Evolutionary conservation across 1,140 invertebrate species (phyloP).

Genomic region (Eulimnadia texana): DNA sequence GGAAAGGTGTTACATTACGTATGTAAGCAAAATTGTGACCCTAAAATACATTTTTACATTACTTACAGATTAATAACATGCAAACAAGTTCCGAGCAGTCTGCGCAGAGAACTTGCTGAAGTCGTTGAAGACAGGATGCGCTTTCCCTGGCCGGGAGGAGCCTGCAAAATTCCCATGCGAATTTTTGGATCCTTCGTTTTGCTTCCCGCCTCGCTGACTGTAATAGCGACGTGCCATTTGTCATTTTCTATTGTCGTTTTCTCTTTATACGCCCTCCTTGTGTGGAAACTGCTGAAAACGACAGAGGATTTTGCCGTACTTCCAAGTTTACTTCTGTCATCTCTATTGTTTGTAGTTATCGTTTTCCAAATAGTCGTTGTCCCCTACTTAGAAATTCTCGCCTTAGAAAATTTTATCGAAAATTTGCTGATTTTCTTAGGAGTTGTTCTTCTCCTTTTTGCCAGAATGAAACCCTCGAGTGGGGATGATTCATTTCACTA

Average conservation of each 20-base stretch:
- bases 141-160: conserved; percentile 2
- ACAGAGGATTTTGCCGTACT: not conserved
- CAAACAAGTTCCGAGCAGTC: not conserved
- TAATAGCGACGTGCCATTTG: not conserved
- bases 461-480: not conserved
- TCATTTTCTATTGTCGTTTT: not conserved
- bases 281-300: not conserved
- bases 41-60: not conserved
- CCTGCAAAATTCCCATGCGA: not conserved
- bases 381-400: conserved; percentile 7
- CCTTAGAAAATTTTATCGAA: conserved; percentile 5
- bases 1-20: not conserved
- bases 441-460: too few relatives aligned
- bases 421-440: not conserved
- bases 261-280: not conserved
- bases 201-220: not conserved
- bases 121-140: conserved; percentile 1
- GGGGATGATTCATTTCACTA: not conserved
- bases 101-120: not conserved
- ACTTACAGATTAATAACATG: conserved; percentile 1
- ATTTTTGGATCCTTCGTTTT: not conserved
- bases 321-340: not conserved
- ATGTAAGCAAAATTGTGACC: not conserved
- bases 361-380: conserved; percentile 1
- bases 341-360: not conserved